A percentile compares a stretch with the other conserved stretches of the same genome.
These are phyloP conservation scores for Megaceryle torquata DNA, from an alignment of 2,113 vertebrate genomes.

Conservation along the genomic window DNA sequence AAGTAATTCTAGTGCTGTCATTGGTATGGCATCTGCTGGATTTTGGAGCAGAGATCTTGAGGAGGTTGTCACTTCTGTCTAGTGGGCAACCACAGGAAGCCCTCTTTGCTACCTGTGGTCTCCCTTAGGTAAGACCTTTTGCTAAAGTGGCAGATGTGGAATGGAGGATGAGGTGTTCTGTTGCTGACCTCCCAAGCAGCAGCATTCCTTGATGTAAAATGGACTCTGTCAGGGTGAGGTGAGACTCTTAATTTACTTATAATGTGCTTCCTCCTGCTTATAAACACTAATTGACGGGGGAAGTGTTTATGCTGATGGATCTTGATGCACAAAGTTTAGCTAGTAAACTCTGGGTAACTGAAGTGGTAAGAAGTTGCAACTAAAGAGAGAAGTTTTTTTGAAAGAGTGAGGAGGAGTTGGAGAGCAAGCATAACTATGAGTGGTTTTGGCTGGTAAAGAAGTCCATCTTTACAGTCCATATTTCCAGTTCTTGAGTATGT, in stretches of 20 bases:
- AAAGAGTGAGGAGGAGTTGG: not conserved
- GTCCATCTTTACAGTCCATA: not conserved
- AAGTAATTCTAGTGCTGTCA: not conserved
- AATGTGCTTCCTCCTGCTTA: not conserved
- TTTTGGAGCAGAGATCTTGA: not conserved
- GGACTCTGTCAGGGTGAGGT: not conserved
- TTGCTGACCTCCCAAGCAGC: not conserved
- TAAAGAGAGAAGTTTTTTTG: not conserved
- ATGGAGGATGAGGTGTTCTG: not conserved
- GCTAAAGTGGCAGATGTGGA: not conserved
- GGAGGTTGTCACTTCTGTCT: not conserved
- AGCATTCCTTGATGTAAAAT: conserved; percentile 26
- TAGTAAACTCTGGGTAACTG: not conserved
- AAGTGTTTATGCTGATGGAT: not conserved
- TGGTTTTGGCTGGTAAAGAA: not conserved
- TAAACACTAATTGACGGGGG: not conserved
- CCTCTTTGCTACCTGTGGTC: fast-evolving
- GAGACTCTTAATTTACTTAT: conserved; percentile 18
- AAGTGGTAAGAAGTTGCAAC: not conserved
- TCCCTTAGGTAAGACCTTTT: not conserved
- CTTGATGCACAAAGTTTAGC: not conserved
- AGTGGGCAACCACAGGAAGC: not conserved
- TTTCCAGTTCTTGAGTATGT: fast-evolving
- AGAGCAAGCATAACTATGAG: fast-evolving
- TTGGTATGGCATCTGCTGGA: fast-evolving